Base-by-base conservation (phyloP, 2,888 invertebrate genomes). In the Tanytarsus gracilentus region DNA sequence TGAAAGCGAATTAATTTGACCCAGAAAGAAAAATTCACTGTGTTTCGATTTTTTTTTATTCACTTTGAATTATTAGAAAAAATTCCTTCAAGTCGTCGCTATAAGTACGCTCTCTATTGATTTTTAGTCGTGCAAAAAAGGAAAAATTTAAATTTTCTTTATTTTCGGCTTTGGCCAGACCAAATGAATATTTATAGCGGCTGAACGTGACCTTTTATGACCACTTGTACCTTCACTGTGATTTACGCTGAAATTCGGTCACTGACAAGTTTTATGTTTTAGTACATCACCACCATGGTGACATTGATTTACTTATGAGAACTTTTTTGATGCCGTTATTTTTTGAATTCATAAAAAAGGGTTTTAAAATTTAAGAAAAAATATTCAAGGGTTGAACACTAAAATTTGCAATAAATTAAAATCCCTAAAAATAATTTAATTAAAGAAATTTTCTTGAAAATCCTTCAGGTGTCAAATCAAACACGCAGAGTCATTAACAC, bases 11-110 rank as follows among this genome's bases (percentile, higher is more conserved):
- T 40, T n/a, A n/a, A n/a, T n/a, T n/a, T n/a, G n/a, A n/a, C n/a
- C n/a, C n/a, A n/a, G 40, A 18, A 44, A 14, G 40, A 44, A 44
- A 44, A 33, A 44, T 33, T 44, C n/a, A n/a, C n/a, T n/a, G n/a
- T n/a, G n/a, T n/a, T n/a, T n/a, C n/a, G n/a, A n/a, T n/a, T n/a
- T n/a, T n/a, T n/a, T n/a, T n/a, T n/a, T n/a, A n/a, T n/a, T n/a
- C n/a, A n/a, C n/a, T n/a, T n/a, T n/a, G n/a, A n/a, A n/a, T n/a
- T n/a, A n/a, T n/a, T n/a, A n/a, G n/a, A n/a, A n/a, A n/a, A n/a
- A n/a, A n/a, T n/a, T n/a, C n/a, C n/a, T n/a, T n/a, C n/a, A n/a
- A n/a, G n/a, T n/a, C n/a, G n/a, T n/a, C n/a, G n/a, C n/a, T n/a
- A n/a, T n/a, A n/a, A n/a, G n/a, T n/a, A n/a, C n/a, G n/a, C n/a